A percentile compares a stretch with the other conserved stretches of the same genome.
Conservation (phyloP, 1,140 invertebrate species). For the Cotesia vestalis region DNA sequence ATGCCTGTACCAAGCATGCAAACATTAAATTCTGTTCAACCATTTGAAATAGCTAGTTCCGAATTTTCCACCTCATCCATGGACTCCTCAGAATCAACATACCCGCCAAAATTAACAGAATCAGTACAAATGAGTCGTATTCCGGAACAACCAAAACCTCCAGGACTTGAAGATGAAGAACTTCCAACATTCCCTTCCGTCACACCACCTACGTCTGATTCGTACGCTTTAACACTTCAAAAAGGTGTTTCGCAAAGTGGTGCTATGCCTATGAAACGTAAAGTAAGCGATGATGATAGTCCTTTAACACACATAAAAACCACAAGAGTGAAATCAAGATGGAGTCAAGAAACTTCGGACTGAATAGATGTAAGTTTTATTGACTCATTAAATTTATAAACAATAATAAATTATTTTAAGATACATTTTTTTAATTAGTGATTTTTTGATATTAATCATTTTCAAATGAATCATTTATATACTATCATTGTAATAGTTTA, state of each 20-base stretch:
- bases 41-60: neutral
- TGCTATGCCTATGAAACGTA: conserved; percentile 55
- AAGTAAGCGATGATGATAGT: conserved; percentile 45
- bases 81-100: conserved; percentile 1
- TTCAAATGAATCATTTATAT: conserved; percentile 8
- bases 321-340: conserved; percentile 55
- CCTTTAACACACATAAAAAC: conserved; percentile 40
- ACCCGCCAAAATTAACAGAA: conserved; percentile 7
- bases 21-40: neutral
- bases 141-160: conserved; percentile 54
- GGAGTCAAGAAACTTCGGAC: conserved; percentile 56
- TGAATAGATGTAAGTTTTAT: conserved; percentile 32
- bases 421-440: conserved; percentile 13
- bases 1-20: neutral
- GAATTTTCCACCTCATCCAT: neutral
- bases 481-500: conserved; percentile 10
- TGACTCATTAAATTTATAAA: neutral
- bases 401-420: neutral
- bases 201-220: conserved; percentile 35
- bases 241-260: conserved; percentile 53
- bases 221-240: conserved; percentile 24
- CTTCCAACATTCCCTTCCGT: conserved; percentile 44
- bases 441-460: conserved; percentile 12
- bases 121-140: conserved; percentile 28
- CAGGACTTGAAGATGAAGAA: conserved; percentile 56